Base-by-base conservation (phyloP, 2,888 invertebrate species). In the Selenia dentaria region DNA sequence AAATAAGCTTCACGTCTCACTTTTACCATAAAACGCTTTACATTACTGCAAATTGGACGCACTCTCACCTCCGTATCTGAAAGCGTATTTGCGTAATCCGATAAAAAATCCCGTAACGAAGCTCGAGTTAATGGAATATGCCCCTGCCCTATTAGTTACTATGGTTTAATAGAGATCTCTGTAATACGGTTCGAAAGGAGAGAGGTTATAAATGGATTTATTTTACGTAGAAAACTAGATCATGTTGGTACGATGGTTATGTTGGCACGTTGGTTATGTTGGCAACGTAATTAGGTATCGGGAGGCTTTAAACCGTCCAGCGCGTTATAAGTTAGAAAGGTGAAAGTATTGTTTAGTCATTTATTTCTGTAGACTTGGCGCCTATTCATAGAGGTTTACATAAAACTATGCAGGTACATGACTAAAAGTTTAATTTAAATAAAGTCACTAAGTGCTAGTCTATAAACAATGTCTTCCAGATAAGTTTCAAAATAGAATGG, bases 41-140 rank as follows among this genome's bases (percentile, higher is more conserved):
- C 70, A 76, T 78, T 78, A 81, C 69, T 74, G 74, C 74, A 74
- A 77, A 79, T 78, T 77, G 75, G 70, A 64, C 67, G 64, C 70
- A 67, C 66, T 70, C 67, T 57, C 64, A 57, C 59, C 54, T 66
- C 63, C 57, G 67, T 18, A 69, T 70, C 64, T 66, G 62, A 66
- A 65, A 70, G 64, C 46, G 13, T 46, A 39, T 50, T 48, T 34
- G 34, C 31, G 40, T 59, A 53, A 42, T 37, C 37, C n/a, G 37
- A 40, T 40, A 54, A 66, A 78, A 74, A 78, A 67, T 62, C 61
- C 57, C 49, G 50, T 64, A 64, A 60, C 59, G 68, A 60, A 63
- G 49, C 51, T 18, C 24, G 43, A 41, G 36, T 32, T 55, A 58
- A 55, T 54, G 52, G 50, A 52, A 47, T 50, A 31, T 24, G 29